phyloP scores from a whole-genome alignment of 2,888 invertebrate species.

The Hydroisotoma schaefferi region DNA sequence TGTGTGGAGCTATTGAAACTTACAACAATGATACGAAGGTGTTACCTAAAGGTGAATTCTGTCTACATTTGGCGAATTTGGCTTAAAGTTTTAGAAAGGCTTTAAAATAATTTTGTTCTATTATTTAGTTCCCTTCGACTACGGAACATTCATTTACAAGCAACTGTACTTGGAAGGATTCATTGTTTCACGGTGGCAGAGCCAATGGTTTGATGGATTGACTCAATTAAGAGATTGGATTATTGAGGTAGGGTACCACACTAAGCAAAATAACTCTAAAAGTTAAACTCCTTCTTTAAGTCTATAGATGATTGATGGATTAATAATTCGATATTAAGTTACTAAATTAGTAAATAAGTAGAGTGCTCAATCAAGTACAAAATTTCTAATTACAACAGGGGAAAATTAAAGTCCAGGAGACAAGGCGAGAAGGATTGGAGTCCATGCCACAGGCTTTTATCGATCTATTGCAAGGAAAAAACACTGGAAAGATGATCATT shows the following conservation, averaged over 20 bases:
- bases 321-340: too few relatives aligned
- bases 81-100: too few relatives aligned
- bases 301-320: too few relatives aligned
- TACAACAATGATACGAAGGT: conserved; percentile 9
- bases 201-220: conserved; percentile 61
- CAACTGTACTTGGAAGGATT: conserved; percentile 66
- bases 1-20: conserved; percentile 5
- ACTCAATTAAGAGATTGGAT: conserved; percentile 51
- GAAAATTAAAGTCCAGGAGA: conserved; percentile 10
- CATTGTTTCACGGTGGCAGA: conserved; percentile 57
- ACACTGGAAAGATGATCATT: conserved; percentile 11
- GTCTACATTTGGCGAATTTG: too few relatives aligned
- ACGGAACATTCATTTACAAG: conserved; percentile 58
- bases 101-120: too few relatives aligned
- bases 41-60: conserved; percentile 28
- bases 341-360: too few relatives aligned
- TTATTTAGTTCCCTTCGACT: conserved; percentile 55
- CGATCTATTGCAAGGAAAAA: conserved; percentile 8
- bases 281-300: not conserved
- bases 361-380: not conserved
- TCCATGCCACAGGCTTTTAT: conserved; percentile 6
- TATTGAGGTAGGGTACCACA: conserved; percentile 54
- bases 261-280: too few relatives aligned
- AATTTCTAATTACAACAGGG: not conserved
- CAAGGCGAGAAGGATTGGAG: conserved; percentile 4